phyloP scores from a whole-genome alignment of 2,797 vertebrate species.

The Craterocephalus amniculus region DNA sequence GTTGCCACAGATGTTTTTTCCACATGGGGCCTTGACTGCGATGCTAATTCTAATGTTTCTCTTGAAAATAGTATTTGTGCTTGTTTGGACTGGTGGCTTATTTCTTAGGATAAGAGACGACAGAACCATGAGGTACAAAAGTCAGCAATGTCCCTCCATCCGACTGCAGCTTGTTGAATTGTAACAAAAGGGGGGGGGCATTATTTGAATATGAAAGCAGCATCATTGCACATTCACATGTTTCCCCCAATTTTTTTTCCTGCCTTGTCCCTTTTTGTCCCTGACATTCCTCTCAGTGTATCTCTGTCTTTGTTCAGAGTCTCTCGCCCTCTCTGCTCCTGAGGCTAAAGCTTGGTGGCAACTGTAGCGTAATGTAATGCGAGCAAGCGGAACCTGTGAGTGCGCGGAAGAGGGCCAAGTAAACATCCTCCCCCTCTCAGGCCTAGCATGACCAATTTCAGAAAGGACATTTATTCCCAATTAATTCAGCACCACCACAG shows the following conservation, averaged over 20 bases:
- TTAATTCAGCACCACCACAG: constrained; percentile 61
- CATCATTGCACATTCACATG: not conserved
- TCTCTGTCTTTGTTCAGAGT: constrained; percentile 51
- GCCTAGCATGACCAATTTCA: constrained; percentile 66
- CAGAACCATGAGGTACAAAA: constrained; percentile 43
- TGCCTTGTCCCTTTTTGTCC: constrained; percentile 27
- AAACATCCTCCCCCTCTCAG: constrained; percentile 66
- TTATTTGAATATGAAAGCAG: constrained; percentile 31
- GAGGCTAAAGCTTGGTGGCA: constrained; percentile 71
- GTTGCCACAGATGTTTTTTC: constrained; percentile 62
- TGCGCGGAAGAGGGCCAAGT: constrained; percentile 68
- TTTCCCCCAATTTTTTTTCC: constrained; percentile 6
- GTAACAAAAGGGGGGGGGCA: constrained; percentile 30
- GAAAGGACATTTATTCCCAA: constrained; percentile 68
- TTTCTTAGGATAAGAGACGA: constrained; percentile 27
- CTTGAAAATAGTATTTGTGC: constrained; percentile 19
- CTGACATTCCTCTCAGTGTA: constrained; percentile 33
- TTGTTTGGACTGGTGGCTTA: constrained; percentile 21
- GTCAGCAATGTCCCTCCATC: constrained; percentile 22
- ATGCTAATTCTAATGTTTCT: constrained; percentile 50
- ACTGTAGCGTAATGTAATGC: constrained; percentile 80
- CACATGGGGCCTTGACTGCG: constrained; percentile 48
- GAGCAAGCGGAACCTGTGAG: constrained; percentile 76
- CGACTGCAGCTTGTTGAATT: constrained; percentile 45
- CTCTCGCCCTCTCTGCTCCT: constrained; percentile 62